Evolutionary conservation across 2,888 invertebrate genomes (phyloP).

Genomic region (Brachypterus glaber): DNA sequence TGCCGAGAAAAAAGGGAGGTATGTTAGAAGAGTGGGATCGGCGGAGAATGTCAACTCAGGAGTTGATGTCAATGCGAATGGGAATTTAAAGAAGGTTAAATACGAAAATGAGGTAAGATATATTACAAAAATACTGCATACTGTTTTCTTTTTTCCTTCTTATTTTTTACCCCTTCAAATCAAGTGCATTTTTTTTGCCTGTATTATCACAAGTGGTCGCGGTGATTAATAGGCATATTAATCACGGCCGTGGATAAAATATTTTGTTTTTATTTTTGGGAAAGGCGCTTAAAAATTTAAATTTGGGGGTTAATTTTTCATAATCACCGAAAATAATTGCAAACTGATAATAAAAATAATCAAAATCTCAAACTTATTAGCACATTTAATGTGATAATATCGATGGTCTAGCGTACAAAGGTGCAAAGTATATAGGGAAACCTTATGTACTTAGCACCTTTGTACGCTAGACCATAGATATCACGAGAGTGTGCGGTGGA

Average conservation of each 20-base stretch:
- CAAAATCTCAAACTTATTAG: no score
- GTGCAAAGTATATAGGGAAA: no score
- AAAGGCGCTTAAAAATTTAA: no score
- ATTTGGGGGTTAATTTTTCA: no score
- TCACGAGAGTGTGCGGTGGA: no score
- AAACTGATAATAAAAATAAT: no score
- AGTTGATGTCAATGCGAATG: constrained; percentile 31
- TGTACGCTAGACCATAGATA: no score
- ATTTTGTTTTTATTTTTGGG: no score
- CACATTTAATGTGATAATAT: constrained; percentile 8
- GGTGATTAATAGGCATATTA: neutral
- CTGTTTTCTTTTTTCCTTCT: constrained; percentile 5
- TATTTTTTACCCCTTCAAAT: constrained; percentile 1
- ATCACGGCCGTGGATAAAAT: no score
- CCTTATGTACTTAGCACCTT: no score
- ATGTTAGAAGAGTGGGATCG: constrained; percentile 32
- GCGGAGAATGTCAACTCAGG: constrained; percentile 35
- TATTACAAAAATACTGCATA: no score
- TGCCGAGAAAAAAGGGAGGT: constrained; percentile 14
- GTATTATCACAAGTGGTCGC: neutral
- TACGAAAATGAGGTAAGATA: constrained; percentile 39
- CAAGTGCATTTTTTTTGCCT: neutral
- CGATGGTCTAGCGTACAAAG: neutral
- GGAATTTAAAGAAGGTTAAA: constrained; percentile 36
- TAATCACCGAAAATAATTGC: no score